Percentiles rank a stretch among this genome's conserved stretches.
Evolutionary conservation across 1,140 invertebrate species (phyloP).

Genomic region (Drosophila subobscura): DNA sequence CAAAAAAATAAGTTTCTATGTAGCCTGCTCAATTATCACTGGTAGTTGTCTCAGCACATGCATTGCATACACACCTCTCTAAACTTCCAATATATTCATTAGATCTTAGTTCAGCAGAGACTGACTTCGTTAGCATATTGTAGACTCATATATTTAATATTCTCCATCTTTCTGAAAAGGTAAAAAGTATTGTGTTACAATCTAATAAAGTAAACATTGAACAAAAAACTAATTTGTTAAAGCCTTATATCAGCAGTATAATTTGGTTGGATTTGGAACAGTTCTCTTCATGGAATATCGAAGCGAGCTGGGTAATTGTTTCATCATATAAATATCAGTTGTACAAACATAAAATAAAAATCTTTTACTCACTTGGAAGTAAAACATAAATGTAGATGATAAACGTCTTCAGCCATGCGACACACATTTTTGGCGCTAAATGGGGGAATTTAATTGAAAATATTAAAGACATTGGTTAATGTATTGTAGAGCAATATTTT

Average conservation of each 20-base stretch:
- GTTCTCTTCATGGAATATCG: conserved; percentile 68
- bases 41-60: too few relatives aligned
- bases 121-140: too few relatives aligned
- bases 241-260: conserved; percentile 32
- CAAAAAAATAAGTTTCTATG: too few relatives aligned
- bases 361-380: too few relatives aligned
- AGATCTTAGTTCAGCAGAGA: too few relatives aligned
- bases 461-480: background rate
- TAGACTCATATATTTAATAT: too few relatives aligned
- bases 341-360: too few relatives aligned
- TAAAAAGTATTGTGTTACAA: background rate
- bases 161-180: background rate
- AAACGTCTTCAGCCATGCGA: background rate
- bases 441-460: background rate
- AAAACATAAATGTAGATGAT: background rate
- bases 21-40: too few relatives aligned
- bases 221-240: background rate
- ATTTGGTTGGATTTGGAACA: conserved; percentile 68
- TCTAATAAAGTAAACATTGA: too few relatives aligned
- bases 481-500: background rate
- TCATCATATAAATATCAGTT: conserved; percentile 43
- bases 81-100: too few relatives aligned
- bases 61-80: too few relatives aligned
- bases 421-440: too few relatives aligned
- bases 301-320: conserved; percentile 77